phyloP scores from a whole-genome alignment of 2,113 vertebrate species.

The Cyanoliseus patagonus region DNA sequence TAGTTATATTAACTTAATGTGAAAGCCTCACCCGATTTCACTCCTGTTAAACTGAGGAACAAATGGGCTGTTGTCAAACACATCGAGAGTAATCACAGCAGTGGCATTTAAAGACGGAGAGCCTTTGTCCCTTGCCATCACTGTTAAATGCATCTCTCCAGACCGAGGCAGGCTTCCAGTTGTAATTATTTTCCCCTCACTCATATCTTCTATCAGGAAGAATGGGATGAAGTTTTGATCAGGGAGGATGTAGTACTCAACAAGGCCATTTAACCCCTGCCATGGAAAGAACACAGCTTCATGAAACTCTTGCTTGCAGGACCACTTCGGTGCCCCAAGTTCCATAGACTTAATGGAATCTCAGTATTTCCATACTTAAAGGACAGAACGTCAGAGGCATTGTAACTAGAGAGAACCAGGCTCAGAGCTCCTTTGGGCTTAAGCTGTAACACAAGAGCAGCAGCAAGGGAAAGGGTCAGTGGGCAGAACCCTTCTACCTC shows the following conservation, averaged over 20 bases:
- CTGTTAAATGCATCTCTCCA: conserved; percentile 34
- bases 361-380: background rate
- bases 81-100: background rate
- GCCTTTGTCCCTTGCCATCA: conserved; percentile 64
- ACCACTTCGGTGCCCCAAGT: background rate
- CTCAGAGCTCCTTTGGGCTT: background rate
- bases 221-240: background rate
- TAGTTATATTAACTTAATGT: background rate
- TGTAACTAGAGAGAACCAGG: background rate
- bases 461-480: background rate
- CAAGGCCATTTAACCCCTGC: conserved; percentile 58
- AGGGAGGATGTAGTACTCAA: conserved; percentile 53
- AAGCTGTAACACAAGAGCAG: background rate
- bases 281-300: background rate
- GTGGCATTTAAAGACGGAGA: conserved; percentile 52
- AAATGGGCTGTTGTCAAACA: conserved; percentile 22
- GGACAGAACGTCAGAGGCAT: background rate
- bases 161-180: conserved; percentile 32
- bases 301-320: background rate
- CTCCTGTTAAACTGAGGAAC: conserved; percentile 31
- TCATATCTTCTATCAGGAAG: conserved; percentile 57
- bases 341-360: background rate
- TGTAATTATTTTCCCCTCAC: conserved; percentile 57
- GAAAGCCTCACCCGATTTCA: conserved; percentile 59
- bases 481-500: background rate